Conservation (phyloP, 2,113 vertebrate species). For the Danio rerio region DNA sequence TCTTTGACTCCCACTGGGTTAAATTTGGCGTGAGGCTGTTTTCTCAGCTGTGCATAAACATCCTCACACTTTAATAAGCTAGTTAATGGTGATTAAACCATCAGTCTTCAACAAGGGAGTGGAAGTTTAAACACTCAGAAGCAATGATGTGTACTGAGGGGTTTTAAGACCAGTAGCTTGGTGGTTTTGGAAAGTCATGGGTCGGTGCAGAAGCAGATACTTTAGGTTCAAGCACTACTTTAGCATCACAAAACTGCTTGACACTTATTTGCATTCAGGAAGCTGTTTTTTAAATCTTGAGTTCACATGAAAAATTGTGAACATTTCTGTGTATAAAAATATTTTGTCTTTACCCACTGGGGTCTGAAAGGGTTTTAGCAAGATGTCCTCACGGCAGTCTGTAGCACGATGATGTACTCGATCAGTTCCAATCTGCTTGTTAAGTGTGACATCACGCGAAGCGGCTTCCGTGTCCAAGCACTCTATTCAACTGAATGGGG, state of each 20-base stretch:
- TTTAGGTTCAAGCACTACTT: not conserved
- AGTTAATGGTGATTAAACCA: not conserved
- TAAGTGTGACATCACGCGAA: no score
- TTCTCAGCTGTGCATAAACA: conserved; percentile 15
- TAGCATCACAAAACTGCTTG: conserved; percentile 13
- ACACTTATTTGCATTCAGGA: conserved; percentile 29
- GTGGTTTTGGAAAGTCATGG: not conserved
- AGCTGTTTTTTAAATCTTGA: not conserved
- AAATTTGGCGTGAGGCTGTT: conserved; percentile 20
- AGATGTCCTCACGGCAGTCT: no score
- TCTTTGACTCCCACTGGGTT: not conserved
- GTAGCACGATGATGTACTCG: no score
- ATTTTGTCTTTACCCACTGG: no score
- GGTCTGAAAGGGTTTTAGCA: no score
- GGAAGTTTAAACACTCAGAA: not conserved
- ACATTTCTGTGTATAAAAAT: not conserved
- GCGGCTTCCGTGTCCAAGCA: no score
- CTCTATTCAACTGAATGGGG: no score
- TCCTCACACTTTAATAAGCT: not conserved
- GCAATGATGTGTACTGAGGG: not conserved
- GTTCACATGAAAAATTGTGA: not conserved
- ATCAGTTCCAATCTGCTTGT: no score
- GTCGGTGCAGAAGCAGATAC: conserved; percentile 7
- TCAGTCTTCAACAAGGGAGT: not conserved
- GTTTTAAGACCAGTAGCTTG: not conserved